phyloP scores from a whole-genome alignment of 2,113 vertebrate genomes.

The Sinocyclocheilus anophthalmus region DNA sequence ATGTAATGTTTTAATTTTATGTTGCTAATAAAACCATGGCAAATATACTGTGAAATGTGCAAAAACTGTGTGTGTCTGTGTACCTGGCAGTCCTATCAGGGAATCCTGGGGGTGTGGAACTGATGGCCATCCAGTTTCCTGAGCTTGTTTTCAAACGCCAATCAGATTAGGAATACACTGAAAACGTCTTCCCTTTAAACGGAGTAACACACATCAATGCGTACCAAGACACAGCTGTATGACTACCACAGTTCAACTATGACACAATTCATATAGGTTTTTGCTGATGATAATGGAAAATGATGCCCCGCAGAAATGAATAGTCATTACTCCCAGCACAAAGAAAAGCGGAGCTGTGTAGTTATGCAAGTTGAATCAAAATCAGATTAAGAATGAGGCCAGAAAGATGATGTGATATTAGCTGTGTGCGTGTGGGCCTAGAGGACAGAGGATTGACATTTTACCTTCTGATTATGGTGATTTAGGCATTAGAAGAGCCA shows the following conservation, averaged over 20 bases:
- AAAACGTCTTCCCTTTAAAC: constrained; percentile 90
- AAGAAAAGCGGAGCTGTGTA: constrained; percentile 30
- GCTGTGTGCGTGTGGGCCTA: constrained; percentile 60
- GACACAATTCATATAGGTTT: neutral
- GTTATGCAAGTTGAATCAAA: constrained; percentile 16
- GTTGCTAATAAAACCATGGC: neutral
- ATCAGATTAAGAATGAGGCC: constrained; percentile 14
- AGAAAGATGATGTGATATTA: constrained; percentile 30
- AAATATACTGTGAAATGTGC: neutral
- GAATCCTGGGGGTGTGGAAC: constrained; percentile 95
- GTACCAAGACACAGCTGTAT: neutral
- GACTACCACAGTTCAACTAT: constrained; percentile 23
- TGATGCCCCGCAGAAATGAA: constrained; percentile 5
- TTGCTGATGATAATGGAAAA: constrained; percentile 13
- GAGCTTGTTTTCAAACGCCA: constrained; percentile 96
- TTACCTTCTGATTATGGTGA: constrained; percentile 95
- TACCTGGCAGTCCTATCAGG: constrained; percentile 93
- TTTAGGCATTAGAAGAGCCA: constrained; percentile 64
- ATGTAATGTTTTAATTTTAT: neutral
- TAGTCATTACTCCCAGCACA: neutral
- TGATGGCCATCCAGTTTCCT: constrained; percentile 94
- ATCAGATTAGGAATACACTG: constrained; percentile 96
- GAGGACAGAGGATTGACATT: constrained; percentile 55
- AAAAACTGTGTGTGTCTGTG: constrained; percentile 5
- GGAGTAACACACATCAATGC: constrained; percentile 1